Evolutionary conservation across 2,113 vertebrate species (phyloP).

Genomic region (Melanostigma gelatinosum): DNA sequence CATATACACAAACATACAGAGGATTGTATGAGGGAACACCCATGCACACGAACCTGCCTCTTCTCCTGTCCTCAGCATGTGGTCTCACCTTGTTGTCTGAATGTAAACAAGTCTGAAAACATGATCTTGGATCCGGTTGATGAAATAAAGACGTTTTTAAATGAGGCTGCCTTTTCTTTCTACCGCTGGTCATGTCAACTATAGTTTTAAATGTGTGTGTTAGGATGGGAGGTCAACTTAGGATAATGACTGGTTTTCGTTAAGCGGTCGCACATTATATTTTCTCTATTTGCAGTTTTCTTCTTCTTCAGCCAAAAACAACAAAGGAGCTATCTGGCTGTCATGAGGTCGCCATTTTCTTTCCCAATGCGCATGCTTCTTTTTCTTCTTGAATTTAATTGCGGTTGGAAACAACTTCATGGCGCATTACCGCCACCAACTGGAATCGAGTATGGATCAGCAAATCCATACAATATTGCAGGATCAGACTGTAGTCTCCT

Average conservation of each 20-base stretch:
- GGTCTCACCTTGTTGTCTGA: conserved; percentile 74
- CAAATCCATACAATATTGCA: background rate
- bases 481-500: background rate
- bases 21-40: conserved; percentile 60
- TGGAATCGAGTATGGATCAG: background rate
- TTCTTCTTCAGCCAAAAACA: too few species aligned
- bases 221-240: background rate
- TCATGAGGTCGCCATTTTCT: too few species aligned
- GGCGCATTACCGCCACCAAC: too few species aligned
- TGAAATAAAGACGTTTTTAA: conserved; percentile 77
- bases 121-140: conserved; percentile 47
- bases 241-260: background rate
- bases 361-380: background rate
- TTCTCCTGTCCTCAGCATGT: conserved; percentile 74
- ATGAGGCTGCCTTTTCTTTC: conserved; percentile 23
- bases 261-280: too few species aligned
- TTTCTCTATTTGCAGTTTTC: too few species aligned
- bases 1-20: conserved; percentile 42
- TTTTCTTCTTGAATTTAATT: too few species aligned
- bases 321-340: too few species aligned
- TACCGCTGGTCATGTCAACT: background rate
- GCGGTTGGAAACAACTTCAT: too few species aligned
- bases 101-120: conserved; percentile 73
- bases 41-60: conserved; percentile 70
- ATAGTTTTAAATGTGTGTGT: background rate